Percentiles rank a stretch among this genome's conserved stretches.
These are phyloP conservation scores for Meteorus sp. DNA, from an alignment of 1,140 invertebrate genomes.

Conservation along the genomic window DNA sequence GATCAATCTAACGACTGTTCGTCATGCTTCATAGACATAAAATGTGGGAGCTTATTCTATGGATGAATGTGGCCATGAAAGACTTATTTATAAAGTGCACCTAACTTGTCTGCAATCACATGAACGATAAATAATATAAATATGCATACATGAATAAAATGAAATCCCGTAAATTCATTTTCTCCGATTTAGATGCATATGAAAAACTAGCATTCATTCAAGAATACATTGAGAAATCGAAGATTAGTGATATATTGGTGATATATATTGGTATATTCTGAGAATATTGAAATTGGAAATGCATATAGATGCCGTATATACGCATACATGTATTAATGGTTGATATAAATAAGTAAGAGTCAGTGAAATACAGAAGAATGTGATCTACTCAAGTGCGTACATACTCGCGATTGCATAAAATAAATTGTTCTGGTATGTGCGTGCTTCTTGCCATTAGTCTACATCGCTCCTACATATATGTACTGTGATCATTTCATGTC, in stretches of 20 bases:
- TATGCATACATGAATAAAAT: too few species aligned
- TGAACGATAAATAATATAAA: neutral
- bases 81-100: neutral
- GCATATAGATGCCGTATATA: neutral
- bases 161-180: too few species aligned
- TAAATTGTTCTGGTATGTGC: conserved; percentile 13
- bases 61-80: neutral
- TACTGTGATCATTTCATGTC: conserved; percentile 7
- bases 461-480: neutral
- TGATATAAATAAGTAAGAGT: neutral
- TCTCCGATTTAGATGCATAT: too few species aligned
- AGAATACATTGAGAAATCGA: too few species aligned
- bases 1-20: conserved; percentile 9
- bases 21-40: neutral
- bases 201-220: too few species aligned
- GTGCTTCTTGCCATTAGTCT: conserved; percentile 4
- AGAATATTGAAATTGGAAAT: conserved; percentile 18
- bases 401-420: conserved; percentile 24
- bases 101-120: neutral
- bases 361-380: neutral
- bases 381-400: neutral
- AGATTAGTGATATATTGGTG: too few species aligned
- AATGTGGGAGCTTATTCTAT: neutral
- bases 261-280: too few species aligned
- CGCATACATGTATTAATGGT: conserved; percentile 6